These are phyloP conservation scores for Betta splendens DNA, from an alignment of 2,797 vertebrate genomes.

Conservation along the genomic window DNA sequence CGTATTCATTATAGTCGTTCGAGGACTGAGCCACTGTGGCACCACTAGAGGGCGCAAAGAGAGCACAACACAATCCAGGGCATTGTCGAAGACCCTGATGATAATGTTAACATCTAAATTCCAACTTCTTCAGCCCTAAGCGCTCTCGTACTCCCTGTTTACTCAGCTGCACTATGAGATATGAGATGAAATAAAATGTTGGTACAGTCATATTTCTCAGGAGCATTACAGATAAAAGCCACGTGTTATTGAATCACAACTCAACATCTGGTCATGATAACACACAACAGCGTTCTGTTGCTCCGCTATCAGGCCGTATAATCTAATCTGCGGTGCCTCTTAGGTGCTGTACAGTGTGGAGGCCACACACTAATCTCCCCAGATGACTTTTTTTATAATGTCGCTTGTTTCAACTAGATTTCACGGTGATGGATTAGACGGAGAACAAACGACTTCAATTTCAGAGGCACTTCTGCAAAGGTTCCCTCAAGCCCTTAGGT, in stretches of 20 bases:
- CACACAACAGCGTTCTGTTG: slow-evolving; percentile 1
- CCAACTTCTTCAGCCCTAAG: slow-evolving; percentile 20
- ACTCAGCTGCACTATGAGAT: slow-evolving; percentile 27
- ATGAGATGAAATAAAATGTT: slow-evolving; percentile 55
- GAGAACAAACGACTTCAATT: slow-evolving; percentile 44
- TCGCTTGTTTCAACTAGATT: slow-evolving; percentile 35
- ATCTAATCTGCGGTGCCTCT: slow-evolving; percentile 48
- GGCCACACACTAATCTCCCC: slow-evolving; percentile 44
- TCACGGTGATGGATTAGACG: slow-evolving; percentile 56
- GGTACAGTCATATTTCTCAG: slow-evolving; percentile 50
- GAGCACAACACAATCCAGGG: slow-evolving; percentile 8
- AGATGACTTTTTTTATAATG: slow-evolving; percentile 54
- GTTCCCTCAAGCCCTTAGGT: slow-evolving; percentile 35
- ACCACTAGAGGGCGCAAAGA: slow-evolving; percentile 73
- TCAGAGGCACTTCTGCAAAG: slow-evolving; percentile 40
- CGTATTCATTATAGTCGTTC: too few species aligned
- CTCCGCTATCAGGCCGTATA: slow-evolving; percentile 19
- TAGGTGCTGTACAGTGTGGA: slow-evolving; percentile 13
- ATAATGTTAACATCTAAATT: slow-evolving; percentile 46
- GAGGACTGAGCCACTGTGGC: neutral
- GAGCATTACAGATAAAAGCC: slow-evolving; percentile 34
- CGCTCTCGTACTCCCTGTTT: too few species aligned
- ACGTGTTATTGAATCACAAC: slow-evolving; percentile 52
- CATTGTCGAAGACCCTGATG: slow-evolving; percentile 23
- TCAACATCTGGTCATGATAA: slow-evolving; percentile 39